Conservation (phyloP, 2,113 vertebrate genomes). For the Oryzias woworae region DNA sequence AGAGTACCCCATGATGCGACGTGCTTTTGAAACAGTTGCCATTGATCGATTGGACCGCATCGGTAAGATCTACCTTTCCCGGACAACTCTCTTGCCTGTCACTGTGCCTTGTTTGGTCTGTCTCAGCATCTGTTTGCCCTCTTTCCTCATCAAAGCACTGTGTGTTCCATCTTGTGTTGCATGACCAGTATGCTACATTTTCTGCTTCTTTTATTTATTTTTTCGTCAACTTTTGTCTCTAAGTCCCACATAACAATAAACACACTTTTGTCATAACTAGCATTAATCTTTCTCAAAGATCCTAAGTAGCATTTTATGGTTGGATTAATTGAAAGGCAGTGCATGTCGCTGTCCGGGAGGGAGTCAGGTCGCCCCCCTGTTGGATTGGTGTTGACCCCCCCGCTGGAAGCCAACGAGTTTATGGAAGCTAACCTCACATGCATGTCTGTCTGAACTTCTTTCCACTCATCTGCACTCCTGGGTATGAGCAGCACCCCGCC, state of each 20-base stretch:
- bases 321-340: conserved; percentile 73
- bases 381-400: conserved; percentile 74
- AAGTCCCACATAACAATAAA: conserved; percentile 43
- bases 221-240: conserved; percentile 20
- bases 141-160: conserved; percentile 70
- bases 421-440: conserved; percentile 79
- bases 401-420: conserved; percentile 71
- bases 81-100: conserved; percentile 62
- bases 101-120: conserved; percentile 70
- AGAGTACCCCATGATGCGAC: conserved; percentile 98
- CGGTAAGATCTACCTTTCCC: conserved; percentile 76
- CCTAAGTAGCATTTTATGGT: conserved; percentile 65
- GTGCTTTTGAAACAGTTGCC: conserved; percentile 97
- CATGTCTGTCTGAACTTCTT: conserved; percentile 79
- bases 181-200: conserved; percentile 71
- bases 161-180: conserved; percentile 78
- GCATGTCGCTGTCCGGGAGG: conserved; percentile 78
- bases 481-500: conserved; percentile 82
- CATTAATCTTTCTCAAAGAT: conserved; percentile 69
- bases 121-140: conserved; percentile 64
- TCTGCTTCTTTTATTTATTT: neutral
- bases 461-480: conserved; percentile 79
- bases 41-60: conserved; percentile 97
- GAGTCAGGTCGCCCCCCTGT: conserved; percentile 64
- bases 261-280: conserved; percentile 49